Evolutionary conservation across 2,888 invertebrate genomes (phyloP).

Genomic region (Leucozona laternaria): DNA sequence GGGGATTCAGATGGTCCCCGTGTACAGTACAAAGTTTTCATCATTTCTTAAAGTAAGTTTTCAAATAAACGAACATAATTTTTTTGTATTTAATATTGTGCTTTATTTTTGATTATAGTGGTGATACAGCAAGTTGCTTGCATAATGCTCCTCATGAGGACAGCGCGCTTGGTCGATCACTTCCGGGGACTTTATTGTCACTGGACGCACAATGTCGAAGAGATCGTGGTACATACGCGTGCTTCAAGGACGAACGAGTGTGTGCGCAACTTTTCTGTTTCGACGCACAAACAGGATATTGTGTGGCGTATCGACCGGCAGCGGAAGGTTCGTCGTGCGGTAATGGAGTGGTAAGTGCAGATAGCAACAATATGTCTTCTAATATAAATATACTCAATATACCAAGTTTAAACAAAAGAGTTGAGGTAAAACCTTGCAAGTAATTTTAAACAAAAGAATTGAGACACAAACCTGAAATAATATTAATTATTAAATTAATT

Average conservation of each 20-base stretch:
- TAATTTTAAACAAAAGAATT: conserved; percentile 23
- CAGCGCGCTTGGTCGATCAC: conserved; percentile 93
- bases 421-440: conserved; percentile 5
- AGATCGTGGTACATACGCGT: conserved; percentile 94
- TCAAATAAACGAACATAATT: not conserved
- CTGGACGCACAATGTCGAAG: conserved; percentile 96
- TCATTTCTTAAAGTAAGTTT: conserved; percentile 94
- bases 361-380: not conserved
- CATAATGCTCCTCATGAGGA: conserved; percentile 97
- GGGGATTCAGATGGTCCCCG: conserved; percentile 97
- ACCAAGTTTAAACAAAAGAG: conserved; percentile 9
- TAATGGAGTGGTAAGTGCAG: conserved; percentile 91
- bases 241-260: conserved; percentile 95
- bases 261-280: conserved; percentile 98
- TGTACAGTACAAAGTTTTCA: conserved; percentile 97
- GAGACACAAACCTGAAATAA: too few relatives aligned
- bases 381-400: too few relatives aligned
- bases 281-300: conserved; percentile 96
- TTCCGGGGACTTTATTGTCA: conserved; percentile 94
- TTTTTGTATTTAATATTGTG: not conserved
- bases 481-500: too few relatives aligned
- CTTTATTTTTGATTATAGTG: conserved; percentile 85
- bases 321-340: conserved; percentile 97
- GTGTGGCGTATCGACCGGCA: conserved; percentile 97
- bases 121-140: conserved; percentile 96